Evolutionary conservation across 2,888 invertebrate genomes (phyloP).

Genomic region (Pomacea canaliculata): DNA sequence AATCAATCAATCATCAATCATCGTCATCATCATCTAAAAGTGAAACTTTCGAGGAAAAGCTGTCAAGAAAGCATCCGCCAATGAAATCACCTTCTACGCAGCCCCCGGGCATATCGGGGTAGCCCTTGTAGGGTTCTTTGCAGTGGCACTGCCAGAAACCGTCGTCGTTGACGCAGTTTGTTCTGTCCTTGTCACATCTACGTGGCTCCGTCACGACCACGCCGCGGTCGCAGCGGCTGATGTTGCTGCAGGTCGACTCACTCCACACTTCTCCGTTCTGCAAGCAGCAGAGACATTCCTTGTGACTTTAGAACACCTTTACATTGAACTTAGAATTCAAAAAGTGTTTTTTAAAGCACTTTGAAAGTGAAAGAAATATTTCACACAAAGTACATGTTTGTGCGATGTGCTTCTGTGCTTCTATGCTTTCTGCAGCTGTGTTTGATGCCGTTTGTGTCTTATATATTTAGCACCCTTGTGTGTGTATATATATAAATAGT

Average conservation of each 20-base stretch:
- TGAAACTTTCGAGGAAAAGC: too few species aligned
- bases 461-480: too few species aligned
- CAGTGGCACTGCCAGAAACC: slow-evolving; percentile 23
- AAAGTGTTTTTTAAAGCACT: too few species aligned
- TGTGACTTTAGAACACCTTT: neutral
- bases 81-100: slow-evolving; percentile 3
- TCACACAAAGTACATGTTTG: neutral
- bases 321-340: too few species aligned
- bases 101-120: slow-evolving; percentile 13
- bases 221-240: neutral
- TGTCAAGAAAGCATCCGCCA: too few species aligned
- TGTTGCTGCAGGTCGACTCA: neutral
- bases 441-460: too few species aligned
- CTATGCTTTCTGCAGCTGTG: neutral
- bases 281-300: neutral
- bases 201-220: neutral
- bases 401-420: neutral
- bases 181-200: slow-evolving; percentile 20
- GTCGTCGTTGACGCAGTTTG: slow-evolving; percentile 18
- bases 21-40: too few species aligned
- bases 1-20: too few species aligned
- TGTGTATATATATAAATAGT: too few species aligned
- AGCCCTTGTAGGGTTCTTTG: slow-evolving; percentile 10
- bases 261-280: slow-evolving; percentile 1
- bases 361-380: neutral